Percentiles rank a stretch among this genome's conserved stretches.
phyloP scores from a whole-genome alignment of 2,113 vertebrate species.

The Asarcornis scutulata region DNA sequence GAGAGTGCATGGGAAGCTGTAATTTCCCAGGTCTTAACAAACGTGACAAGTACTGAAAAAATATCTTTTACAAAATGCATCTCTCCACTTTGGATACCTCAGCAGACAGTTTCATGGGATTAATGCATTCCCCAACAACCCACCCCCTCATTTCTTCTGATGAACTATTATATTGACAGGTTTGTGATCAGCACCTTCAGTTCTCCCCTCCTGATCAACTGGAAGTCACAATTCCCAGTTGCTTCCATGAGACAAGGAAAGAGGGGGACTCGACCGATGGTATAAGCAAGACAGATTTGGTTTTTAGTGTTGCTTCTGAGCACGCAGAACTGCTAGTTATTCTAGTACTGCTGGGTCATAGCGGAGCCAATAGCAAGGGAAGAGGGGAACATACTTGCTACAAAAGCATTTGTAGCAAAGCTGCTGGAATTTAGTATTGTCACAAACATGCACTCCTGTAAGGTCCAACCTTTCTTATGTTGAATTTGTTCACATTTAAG shows the following conservation, averaged over 20 bases:
- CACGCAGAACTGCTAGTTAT: not conserved
- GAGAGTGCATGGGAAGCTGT: not conserved
- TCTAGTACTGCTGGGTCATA: not conserved
- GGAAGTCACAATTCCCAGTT: not conserved
- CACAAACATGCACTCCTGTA: not conserved
- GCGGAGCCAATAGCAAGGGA: not conserved
- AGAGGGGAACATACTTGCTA: not conserved
- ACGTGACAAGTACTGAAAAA: not conserved
- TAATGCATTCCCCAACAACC: not conserved
- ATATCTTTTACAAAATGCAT: not conserved
- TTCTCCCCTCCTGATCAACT: not conserved
- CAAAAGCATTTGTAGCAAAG: not conserved
- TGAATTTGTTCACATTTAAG: not conserved
- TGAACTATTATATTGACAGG: not conserved
- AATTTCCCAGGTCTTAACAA: not conserved
- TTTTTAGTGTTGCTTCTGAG: not conserved
- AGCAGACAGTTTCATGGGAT: not conserved
- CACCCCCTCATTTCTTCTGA: not conserved
- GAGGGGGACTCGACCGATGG: rapidly evolving
- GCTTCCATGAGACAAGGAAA: not conserved
- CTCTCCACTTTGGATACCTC: not conserved
- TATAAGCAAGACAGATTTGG: not conserved
- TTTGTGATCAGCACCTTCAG: not conserved
- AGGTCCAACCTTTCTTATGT: not conserved
- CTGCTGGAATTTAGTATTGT: not conserved